phyloP scores from a whole-genome alignment of 2,797 vertebrate species.

The Onychomys arenicola region DNA sequence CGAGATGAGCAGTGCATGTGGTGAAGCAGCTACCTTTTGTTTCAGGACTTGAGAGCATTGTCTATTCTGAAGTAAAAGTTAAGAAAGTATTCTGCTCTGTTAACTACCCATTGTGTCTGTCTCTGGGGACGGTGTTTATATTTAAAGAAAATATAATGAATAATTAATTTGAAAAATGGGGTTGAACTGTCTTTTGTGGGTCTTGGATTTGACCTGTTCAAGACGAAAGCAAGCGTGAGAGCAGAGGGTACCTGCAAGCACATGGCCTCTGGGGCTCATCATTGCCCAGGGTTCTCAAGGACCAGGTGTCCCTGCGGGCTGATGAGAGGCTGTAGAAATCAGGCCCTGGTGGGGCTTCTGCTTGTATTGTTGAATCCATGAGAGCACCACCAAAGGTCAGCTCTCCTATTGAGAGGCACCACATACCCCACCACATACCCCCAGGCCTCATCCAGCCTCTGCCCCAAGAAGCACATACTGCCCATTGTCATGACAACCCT shows the following conservation, averaged over 20 bases:
- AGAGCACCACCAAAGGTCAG: background rate
- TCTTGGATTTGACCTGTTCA: background rate
- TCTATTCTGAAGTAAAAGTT: conserved; percentile 25
- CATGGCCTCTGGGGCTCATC: background rate
- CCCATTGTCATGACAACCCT: background rate
- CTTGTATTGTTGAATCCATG: background rate
- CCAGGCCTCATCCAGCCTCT: background rate
- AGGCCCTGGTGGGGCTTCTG: background rate
- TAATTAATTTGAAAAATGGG: conserved; percentile 24
- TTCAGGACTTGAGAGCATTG: conserved; percentile 32
- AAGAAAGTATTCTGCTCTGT: background rate
- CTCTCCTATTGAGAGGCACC: background rate
- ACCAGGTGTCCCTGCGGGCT: background rate
- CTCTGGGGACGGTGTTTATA: background rate
- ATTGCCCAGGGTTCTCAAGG: background rate
- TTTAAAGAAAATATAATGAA: conserved; percentile 50
- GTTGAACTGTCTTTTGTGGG: conserved; percentile 12
- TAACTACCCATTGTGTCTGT: background rate
- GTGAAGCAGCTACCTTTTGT: background rate
- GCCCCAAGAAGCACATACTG: background rate
- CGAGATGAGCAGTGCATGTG: background rate
- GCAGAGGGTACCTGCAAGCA: background rate
- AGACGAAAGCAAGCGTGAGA: conserved; percentile 39
- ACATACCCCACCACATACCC: background rate
- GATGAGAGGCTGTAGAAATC: background rate